Base-by-base conservation (phyloP, 2,113 vertebrate genomes). In the Trinectes maculatus region DNA sequence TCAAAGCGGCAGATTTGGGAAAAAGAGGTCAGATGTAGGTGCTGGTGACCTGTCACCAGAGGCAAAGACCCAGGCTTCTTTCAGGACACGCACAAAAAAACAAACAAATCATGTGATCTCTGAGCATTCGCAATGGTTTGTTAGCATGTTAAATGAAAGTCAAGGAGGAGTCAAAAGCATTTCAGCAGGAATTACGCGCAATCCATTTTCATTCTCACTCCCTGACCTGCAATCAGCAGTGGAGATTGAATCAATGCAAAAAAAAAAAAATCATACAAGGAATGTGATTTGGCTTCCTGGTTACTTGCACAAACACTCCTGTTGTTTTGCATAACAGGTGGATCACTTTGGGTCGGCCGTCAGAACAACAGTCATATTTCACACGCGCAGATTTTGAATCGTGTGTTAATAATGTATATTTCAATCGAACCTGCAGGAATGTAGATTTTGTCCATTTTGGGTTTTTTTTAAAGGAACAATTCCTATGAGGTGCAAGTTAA, bases 361-460 rank as follows among this genome's bases (percentile, higher is more conserved):
- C 21, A 68, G 69, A 61, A 33, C 66, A 59, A 44, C 43, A 53
- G 19, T 4, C 43, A 28, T 25, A 36, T 67, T 63, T 72, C 71
- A 48, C 18, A 28, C 8, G 19, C 40, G 13, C 59, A 56, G 37
- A 60, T 66, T 11, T 52, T n/a, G 34, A 7, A 8, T 64, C 37
- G 57, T 57, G 76, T 71, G n/a, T n/a, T 88, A 19, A 52, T 74
- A 36, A 58, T 42, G 57, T 75, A 42, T 34, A 70, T 82, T 78
- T 83, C 49, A 77, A 74, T 81, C n/a, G 61, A 75, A 80, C 63
- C 68, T 53, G 60, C 75, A 68, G 71, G 87, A 90, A 85, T 81
- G 82, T 86, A 86, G 75, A 47, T 78, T 67, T 62, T 59, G 52
- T 82, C 43, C n/a, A 31, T n/a, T 10, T 51, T 79, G 25, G 37